A percentile compares a stretch with the other conserved stretches of the same genome.
phyloP scores from a whole-genome alignment of 2,888 invertebrate genomes.

The Harpalus rufipes region DNA sequence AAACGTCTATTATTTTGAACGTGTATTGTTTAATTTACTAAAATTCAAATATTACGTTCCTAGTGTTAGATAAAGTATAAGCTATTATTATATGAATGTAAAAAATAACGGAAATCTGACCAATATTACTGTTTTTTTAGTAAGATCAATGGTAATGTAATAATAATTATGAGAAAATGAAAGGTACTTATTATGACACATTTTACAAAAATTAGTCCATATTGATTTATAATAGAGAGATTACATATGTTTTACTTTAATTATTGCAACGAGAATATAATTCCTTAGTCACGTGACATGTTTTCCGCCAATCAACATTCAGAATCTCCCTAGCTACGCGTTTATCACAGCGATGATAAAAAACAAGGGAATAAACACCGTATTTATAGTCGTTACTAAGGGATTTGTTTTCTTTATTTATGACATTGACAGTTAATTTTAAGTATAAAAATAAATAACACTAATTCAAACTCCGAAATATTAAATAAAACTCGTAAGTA shows the following conservation, averaged over 20 bases:
- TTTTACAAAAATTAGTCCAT: background rate
- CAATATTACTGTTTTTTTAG: conserved; percentile 1
- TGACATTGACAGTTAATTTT: no score
- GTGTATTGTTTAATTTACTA: conserved; percentile 14
- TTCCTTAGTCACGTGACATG: no score
- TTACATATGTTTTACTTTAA: background rate
- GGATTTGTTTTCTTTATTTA: no score
- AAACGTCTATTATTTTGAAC: background rate
- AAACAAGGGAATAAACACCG: no score
- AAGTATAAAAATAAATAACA: no score
- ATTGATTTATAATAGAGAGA: background rate
- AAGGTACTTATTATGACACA: conserved; percentile 6
- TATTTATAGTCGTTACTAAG: no score
- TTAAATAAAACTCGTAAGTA: no score
- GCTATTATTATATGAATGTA: conserved; percentile 1
- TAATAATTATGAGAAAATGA: background rate
- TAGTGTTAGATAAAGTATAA: conserved; percentile 31
- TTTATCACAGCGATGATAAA: no score
- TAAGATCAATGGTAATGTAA: conserved; percentile 10
- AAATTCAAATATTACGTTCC: background rate
- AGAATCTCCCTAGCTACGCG: no score
- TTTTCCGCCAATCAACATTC: no score
- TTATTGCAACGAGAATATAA: background rate
- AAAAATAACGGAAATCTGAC: background rate
- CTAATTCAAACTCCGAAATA: no score